Conservation (phyloP, 2,113 vertebrate genomes). For the Osmerus eperlanus region DNA sequence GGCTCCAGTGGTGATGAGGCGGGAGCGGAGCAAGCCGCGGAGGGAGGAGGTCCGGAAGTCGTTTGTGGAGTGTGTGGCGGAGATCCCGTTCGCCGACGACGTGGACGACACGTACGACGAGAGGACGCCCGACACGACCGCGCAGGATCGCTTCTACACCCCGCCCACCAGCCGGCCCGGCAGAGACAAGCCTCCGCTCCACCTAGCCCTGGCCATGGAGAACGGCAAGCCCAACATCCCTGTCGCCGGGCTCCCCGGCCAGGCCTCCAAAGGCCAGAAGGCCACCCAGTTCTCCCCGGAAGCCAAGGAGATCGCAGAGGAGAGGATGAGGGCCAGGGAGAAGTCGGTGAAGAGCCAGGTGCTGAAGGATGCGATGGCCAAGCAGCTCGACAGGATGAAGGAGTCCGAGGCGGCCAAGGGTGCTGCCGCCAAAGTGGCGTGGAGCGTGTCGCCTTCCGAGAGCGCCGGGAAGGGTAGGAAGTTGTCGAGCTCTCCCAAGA, state of each 20-base stretch:
- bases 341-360: constrained; percentile 93
- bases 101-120: constrained; percentile 91
- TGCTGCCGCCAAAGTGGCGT: constrained; percentile 56
- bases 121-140: constrained; percentile 78
- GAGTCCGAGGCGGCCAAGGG: constrained; percentile 72
- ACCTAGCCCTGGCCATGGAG: constrained; percentile 75
- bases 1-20: constrained; percentile 60
- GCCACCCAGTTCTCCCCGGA: constrained; percentile 80
- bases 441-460: constrained; percentile 41
- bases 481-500: constrained; percentile 66
- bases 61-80: constrained; percentile 91
- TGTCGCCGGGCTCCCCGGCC: constrained; percentile 41
- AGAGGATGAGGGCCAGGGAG: constrained; percentile 90
- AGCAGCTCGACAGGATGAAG: constrained; percentile 89
- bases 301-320: constrained; percentile 91
- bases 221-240: constrained; percentile 77
- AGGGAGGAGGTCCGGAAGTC: constrained; percentile 80
- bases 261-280: constrained; percentile 59
- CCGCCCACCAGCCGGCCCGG: constrained; percentile 78
- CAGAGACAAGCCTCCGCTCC: constrained; percentile 61
- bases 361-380: constrained; percentile 91
- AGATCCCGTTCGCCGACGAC: constrained; percentile 96
- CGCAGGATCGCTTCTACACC: constrained; percentile 80
- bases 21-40: constrained; percentile 65
- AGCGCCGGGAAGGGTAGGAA: constrained; percentile 59